Percentiles rank a stretch among this genome's conserved stretches.
These are phyloP conservation scores for Sebastiscus albofasciatus DNA, from an alignment of 2,797 vertebrate genomes.

Conservation along the genomic window DNA sequence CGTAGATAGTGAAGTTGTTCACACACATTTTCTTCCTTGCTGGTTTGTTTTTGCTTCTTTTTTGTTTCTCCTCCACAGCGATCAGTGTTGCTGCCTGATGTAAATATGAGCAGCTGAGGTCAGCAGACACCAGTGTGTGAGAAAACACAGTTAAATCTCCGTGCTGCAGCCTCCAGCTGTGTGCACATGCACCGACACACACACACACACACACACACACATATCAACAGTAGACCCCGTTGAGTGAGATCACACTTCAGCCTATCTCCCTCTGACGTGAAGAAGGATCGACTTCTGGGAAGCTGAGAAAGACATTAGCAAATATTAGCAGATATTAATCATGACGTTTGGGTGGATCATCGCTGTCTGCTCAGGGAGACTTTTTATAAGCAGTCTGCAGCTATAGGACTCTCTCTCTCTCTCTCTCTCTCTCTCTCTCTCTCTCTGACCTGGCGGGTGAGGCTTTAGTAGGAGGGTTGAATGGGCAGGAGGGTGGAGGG, in stretches of 20 bases:
- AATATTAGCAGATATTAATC: constrained; percentile 74
- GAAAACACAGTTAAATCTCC: constrained; percentile 82
- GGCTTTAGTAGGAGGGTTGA: constrained; percentile 38
- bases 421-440: neutral
- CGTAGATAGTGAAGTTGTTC: neutral
- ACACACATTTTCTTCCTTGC: neutral
- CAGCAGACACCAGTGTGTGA: constrained; percentile 85
- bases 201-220: constrained; percentile 48
- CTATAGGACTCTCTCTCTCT: neutral
- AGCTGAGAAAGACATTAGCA: constrained; percentile 51
- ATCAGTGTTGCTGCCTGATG: constrained; percentile 71
- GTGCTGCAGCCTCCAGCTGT: constrained; percentile 67
- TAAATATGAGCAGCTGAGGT: constrained; percentile 84
- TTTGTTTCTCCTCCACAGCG: constrained; percentile 6
- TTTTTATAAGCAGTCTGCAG: constrained; percentile 16
- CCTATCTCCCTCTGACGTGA: constrained; percentile 39
- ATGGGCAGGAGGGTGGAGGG: constrained; percentile 12
- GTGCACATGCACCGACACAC: constrained; percentile 58
- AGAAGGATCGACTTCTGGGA: constrained; percentile 41
- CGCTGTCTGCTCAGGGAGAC: constrained; percentile 34
- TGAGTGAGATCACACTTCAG: constrained; percentile 60
- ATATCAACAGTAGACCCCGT: constrained; percentile 16
- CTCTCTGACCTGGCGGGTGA: constrained; percentile 19
- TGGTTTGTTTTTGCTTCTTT: constrained; percentile 42
- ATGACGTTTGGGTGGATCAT: constrained; percentile 14